These are phyloP conservation scores for Pangasius mekongensis DNA, from an alignment of 2,797 vertebrate genomes.

Conservation along the genomic window DNA sequence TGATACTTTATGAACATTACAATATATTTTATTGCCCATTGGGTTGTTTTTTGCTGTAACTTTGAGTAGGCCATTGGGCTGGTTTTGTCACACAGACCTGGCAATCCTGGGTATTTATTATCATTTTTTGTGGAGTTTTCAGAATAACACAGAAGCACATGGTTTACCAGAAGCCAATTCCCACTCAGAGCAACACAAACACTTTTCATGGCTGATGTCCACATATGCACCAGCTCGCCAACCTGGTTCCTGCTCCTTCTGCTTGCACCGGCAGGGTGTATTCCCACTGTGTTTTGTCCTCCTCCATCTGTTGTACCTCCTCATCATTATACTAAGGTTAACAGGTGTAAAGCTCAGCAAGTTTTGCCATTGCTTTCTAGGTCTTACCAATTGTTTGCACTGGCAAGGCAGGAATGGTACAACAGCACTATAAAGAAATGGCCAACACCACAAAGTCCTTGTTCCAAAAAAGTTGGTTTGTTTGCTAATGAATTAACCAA, in stretches of 20 bases:
- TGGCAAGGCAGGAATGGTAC: neutral
- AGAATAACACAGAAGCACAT: neutral
- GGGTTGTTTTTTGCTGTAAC: neutral
- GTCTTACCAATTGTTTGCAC: neutral
- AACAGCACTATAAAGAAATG: neutral
- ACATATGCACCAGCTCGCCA: neutral
- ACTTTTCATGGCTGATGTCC: neutral
- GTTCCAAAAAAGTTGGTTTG: neutral
- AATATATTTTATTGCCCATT: neutral
- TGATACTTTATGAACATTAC: neutral
- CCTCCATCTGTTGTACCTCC: neutral
- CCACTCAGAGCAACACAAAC: neutral
- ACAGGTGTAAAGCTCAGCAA: conserved; percentile 3
- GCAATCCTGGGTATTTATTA: neutral
- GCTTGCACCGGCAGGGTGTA: neutral
- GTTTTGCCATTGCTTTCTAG: neutral
- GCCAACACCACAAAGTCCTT: neutral
- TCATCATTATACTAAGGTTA: neutral
- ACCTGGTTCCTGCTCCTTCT: neutral
- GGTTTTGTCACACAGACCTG: neutral
- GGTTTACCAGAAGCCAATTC: neutral
- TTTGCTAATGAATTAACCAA: neutral
- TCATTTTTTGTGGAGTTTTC: neutral
- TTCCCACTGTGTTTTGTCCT: neutral
- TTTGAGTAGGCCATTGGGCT: neutral